Base-by-base conservation (phyloP, 2,888 invertebrate species). In the Muscina levida region DNA sequence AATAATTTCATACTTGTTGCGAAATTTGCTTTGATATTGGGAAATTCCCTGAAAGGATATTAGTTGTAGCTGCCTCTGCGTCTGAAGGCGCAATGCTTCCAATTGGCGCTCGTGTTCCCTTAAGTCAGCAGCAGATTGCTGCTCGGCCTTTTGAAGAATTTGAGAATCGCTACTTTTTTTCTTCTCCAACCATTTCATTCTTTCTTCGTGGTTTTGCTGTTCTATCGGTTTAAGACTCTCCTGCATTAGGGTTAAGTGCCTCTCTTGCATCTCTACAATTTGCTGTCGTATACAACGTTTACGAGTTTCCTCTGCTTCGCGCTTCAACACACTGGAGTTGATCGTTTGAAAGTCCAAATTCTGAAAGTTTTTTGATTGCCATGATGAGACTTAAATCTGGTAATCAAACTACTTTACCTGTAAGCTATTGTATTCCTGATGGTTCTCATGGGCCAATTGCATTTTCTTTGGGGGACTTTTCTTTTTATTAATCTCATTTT, bases 21-120 rank as follows among this genome's bases (percentile, higher is more conserved):
- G 91, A 83, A 94, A 93, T 84, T 92, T 92, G 0, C 91, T 90
- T 82, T 94, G 93, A 82, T 92, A 92, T 53, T 92, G 91, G 26
- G 92, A 91, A 17, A 94, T 92, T 0, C 91, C 90, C n/a, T 93
- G 92, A 82, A 93, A 91, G 0, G 86, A 86, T 1, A 89, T 85
- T 13, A 85, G 56, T 39, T 87, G 85, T 1, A 89, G 72, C 39
- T 87, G 86, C 13, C 85, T 84, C 42, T 87, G 85, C 2, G 85
- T 86, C 37, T 87, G 85, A n/a, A 78, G 75, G 0, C 85, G 85
- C 6, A 87, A 65, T 1, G 82, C 82, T 0, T 79, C 76, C n/a
- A 88, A 82, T 68, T 88, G 86, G 0, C 82, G 81, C 68, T 87
- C 86, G 3, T 85, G 84, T 62, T 85, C 83, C 8, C 85, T 85